Percentiles rank a stretch among this genome's conserved stretches.
phyloP scores from a whole-genome alignment of 2,113 vertebrate genomes.

The Rhea pennata region DNA sequence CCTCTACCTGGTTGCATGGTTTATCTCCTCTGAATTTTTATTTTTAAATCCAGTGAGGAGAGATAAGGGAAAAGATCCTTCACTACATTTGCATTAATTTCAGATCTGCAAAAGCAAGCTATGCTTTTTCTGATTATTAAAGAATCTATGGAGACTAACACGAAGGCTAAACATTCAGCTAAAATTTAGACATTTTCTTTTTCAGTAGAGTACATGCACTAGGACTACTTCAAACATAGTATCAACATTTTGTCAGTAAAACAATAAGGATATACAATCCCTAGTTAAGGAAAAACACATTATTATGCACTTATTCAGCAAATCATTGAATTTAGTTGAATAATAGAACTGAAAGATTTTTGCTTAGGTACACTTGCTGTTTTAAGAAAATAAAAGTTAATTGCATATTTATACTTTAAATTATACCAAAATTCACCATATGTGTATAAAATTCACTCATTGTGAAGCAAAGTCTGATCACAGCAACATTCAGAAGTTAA shows the following conservation, averaged over 20 bases:
- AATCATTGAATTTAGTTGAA: neutral
- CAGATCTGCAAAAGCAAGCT: neutral
- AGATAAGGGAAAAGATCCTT: neutral
- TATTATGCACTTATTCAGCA: neutral
- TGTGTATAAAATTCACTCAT: neutral
- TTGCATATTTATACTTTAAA: neutral
- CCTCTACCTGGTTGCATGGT: neutral
- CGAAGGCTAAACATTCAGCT: neutral
- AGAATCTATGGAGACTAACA: neutral
- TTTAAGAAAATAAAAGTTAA: neutral
- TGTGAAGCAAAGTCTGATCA: neutral
- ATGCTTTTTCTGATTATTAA: neutral
- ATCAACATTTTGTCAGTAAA: neutral
- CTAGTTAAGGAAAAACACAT: neutral
- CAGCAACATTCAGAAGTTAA: neutral
- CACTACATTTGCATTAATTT: neutral
- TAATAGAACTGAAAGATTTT: neutral
- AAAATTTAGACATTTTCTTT: neutral
- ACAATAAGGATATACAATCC: neutral
- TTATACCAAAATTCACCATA: neutral
- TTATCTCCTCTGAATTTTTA: neutral
- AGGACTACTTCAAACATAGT: neutral
- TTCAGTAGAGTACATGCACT: neutral
- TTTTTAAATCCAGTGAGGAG: neutral
- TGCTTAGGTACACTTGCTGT: neutral